Evolutionary conservation across 2,888 invertebrate species (phyloP), one percentile per base, ranked within the genome.

Genomic region (Megastigmus dorsalis): DNA sequence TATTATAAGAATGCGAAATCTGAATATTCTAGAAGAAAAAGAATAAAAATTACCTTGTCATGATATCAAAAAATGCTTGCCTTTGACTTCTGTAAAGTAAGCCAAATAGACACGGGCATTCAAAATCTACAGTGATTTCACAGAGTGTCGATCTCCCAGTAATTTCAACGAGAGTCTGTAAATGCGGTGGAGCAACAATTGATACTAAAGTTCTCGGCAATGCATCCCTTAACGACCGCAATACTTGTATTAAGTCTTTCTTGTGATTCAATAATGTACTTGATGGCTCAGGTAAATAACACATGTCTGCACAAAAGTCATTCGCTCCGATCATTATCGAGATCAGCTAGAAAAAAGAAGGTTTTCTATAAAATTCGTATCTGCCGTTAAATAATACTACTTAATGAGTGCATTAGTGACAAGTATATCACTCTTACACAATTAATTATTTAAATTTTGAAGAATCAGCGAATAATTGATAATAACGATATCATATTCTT

Each of bases 161-260:
- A 1, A 89, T 82, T 2, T 86, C 83, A 0, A 88, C 83, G 0
- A 92, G 78, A 1, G 88, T 71, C 33, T 85, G 83, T 36, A 92
- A 81, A 80, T 89, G 86, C 6, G 91, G 90, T 0, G 90, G 84
- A 18, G 90, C 85, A 20, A 91, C 85, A 13, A 93, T 77, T 78
- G 90, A 90, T 0, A 93, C 89, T 57, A 93, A 87, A 0, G 92
- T 90, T 54, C 92, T 88, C 1, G 93, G 92, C 75, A 93, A 86
- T 84, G 92, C 89, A 66, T 91, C 89, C 63, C 90, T 88, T 1
- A 93, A 82, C 43, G 86, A 89, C 38, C 90, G 88, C 10, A 93
- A 85, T 0, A 89, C 85, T 65, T 87, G 78, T 0, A 90, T 26
- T 78, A 93, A 82, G 75, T 92, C 89, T 0, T 41, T 54, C 73